Evolutionary conservation across 1,140 invertebrate genomes (phyloP), one percentile per base, ranked within the genome.

Genomic region (Heterodera carotae): DNA sequence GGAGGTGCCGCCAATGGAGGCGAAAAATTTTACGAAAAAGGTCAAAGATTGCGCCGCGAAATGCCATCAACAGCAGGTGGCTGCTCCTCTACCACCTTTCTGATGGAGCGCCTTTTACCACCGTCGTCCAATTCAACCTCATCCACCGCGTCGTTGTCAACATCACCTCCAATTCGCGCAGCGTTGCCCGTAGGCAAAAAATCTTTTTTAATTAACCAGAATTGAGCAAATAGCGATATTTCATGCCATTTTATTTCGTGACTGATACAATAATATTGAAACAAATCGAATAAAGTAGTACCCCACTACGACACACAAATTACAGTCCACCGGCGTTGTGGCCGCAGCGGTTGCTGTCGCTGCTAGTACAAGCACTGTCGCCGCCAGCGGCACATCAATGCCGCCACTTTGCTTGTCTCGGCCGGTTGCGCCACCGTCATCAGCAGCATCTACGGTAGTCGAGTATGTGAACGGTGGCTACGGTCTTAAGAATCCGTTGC

Each of bases 401-500:
- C 60, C 34, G 29, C 43, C 53, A 56, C 64, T 69, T n/a, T 27
- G 25, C 12, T 12, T 31, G 33, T 33, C n/a, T 60, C n/a, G n/a
- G n/a, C 31, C 34, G 2, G 12, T 59, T 29, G 43, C 34, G 8
- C 25, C 25, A 18, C 18, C 15, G 33, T 7, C 15, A 36, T 33
- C n/a, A 60, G 4, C 10, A 15, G 31, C 39, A 29, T 34, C 10
- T 59, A 0, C 22, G 29, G 18, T 72, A 39, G 39, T 56, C 29
- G 96, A 99, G 90, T 96, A 97, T 87, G 96, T 99, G 0, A 99
- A 99, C 88, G 96, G 96, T 18, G 96, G 97, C 8, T 96, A 97
- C 88, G 97, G 97, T 43, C 95, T 99, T 67, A 99, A 99, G 88
- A 99, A 99, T 90, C 97, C 97, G 2, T 89, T 78, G 62, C 76